Percentiles rank a stretch among this genome's conserved stretches.
Evolutionary conservation across 37 sponge, comb jelly and placozoan species (phyloP).

Genomic region (Amphimedon queenslandica): DNA sequence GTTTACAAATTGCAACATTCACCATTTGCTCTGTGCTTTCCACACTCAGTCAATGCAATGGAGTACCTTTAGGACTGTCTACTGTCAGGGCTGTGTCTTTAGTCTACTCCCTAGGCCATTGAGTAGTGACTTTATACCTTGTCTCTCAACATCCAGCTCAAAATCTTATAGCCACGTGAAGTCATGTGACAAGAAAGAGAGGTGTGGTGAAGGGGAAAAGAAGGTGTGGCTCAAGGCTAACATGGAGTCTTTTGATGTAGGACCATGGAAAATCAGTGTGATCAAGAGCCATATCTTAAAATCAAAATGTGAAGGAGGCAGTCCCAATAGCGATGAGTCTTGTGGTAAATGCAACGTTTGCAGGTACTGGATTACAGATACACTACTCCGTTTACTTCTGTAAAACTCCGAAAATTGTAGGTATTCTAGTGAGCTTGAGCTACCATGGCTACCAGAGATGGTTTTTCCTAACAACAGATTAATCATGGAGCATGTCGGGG

Average conservation of each 20-base stretch:
- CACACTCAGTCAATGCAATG: too few species aligned
- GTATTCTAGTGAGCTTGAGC: conserved; percentile 32
- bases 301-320: conserved; percentile 53
- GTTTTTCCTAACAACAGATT: conserved; percentile 75
- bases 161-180: too few species aligned
- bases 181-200: too few species aligned
- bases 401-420: conserved; percentile 2
- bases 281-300: conserved; percentile 67
- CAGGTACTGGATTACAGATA: conserved; percentile 19
- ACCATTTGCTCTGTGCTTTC: too few species aligned
- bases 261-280: conserved; percentile 59
- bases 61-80: too few species aligned
- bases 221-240: conserved; percentile 1
- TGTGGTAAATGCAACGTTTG: conserved; percentile 36
- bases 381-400: not conserved
- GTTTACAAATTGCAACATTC: too few species aligned
- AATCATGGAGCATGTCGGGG: conserved; percentile 50
- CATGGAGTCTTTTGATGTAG: conserved; percentile 29
- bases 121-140: too few species aligned
- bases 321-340: conserved; percentile 2
- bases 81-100: too few species aligned
- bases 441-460: conserved; percentile 89
- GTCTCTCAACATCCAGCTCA: too few species aligned
- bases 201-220: not conserved
- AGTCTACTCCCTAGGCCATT: too few species aligned